Evolutionary conservation across 2,113 vertebrate genomes (phyloP).

Genomic region (Fulmarus glacialis): DNA sequence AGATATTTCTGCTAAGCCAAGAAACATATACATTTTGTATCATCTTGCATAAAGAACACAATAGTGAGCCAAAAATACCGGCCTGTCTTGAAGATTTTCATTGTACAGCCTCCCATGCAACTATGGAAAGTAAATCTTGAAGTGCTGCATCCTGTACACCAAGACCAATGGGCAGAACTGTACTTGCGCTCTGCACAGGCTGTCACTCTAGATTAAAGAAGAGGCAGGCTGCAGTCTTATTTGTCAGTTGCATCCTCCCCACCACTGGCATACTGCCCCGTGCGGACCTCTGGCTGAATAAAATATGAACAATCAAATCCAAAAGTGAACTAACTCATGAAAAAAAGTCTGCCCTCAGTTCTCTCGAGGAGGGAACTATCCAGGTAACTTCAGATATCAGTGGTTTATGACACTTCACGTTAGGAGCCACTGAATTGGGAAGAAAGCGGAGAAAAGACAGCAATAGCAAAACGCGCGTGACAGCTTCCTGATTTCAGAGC

Average conservation of each 20-base stretch:
- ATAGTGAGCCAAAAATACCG: neutral
- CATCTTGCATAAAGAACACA: neutral
- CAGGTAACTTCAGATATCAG: neutral
- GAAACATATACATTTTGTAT: neutral
- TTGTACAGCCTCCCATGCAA: neutral
- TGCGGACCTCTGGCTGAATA: neutral
- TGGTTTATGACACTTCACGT: neutral
- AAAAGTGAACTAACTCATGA: neutral
- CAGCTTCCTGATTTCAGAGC: neutral
- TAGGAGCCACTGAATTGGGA: neutral
- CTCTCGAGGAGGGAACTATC: neutral
- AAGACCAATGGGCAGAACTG: neutral
- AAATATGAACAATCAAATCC: neutral
- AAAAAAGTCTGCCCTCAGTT: neutral
- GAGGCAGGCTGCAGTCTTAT: neutral
- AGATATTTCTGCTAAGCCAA: slow-evolving; percentile 33
- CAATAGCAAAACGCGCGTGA: neutral
- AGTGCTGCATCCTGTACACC: neutral
- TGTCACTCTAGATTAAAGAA: neutral
- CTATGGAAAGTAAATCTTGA: neutral
- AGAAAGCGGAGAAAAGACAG: neutral
- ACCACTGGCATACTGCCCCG: neutral
- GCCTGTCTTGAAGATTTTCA: neutral
- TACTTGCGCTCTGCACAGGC: neutral
- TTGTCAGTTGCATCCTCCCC: neutral